Evolutionary conservation across 2,888 invertebrate species (phyloP), one percentile per base, ranked within the genome.

Genomic region (Melanostoma scalare): DNA sequence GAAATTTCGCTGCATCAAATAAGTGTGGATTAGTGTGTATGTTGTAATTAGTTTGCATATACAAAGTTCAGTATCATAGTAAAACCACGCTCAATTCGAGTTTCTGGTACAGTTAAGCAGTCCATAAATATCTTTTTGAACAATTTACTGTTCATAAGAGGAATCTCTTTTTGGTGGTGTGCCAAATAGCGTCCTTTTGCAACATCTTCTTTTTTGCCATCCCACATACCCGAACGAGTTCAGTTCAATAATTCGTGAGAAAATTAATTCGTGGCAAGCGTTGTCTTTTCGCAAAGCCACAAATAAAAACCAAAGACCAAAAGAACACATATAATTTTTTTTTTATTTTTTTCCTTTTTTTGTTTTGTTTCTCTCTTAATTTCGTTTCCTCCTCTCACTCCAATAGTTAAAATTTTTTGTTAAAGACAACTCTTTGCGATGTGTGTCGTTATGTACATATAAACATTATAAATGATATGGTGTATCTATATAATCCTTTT

Each of bases 261-360:
- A 69, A 78, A 78, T 67, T 69, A 78, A 82, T 78, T 82, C 81
- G 67, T 77, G 77, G 61, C 67, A 73, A 56, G 77, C 61, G 56
- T 61, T 44, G 67, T 73, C 31, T 78, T 76, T 78, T 81, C 48
- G 20, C 42, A 56, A 81, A 60, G 9, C 31, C 9, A 31, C 42
- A 46, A 50, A 6, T 6, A 38, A 35, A 50, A 30, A 40, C 20
- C 20, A 33, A 52, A 75, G 52, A 40, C n/a, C 3, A 35, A 61
- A 48, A 46, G 36, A 9, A 50, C 20, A 20, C 20, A 36, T 20
- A 38, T 30, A 30, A 31, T 63, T 63, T 63, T 50, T 44, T 44
- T 38, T 63, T 63, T 50, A 63, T 63, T 63, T 50, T 48, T 63
- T 50, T 20, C 20, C 20, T 20, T 20, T 20, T 20, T 20, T 20